These are phyloP conservation scores for Bufo bufo DNA, from an alignment of 2,113 vertebrate species.

Conservation along the genomic window DNA sequence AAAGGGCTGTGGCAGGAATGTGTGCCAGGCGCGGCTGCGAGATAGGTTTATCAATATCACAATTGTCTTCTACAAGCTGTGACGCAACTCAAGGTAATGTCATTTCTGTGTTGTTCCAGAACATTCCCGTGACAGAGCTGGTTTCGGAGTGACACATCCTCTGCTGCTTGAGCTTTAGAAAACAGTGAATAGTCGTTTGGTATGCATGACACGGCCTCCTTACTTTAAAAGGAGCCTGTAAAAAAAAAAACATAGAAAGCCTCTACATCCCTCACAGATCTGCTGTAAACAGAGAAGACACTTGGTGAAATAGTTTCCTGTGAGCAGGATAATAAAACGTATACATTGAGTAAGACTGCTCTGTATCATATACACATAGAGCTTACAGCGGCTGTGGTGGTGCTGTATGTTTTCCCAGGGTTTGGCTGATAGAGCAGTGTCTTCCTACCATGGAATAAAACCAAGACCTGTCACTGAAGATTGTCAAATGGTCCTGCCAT, in stretches of 20 bases:
- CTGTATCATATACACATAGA: background rate
- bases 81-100: background rate
- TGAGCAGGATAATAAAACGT: background rate
- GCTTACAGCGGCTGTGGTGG: background rate
- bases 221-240: background rate
- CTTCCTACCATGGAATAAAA: no score
- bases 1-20: background rate
- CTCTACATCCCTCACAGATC: background rate
- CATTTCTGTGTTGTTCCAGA: background rate
- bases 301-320: background rate
- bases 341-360: background rate
- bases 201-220: conserved; percentile 28
- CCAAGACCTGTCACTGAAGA: background rate
- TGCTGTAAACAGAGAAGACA: background rate
- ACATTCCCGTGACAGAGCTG: rapidly evolving
- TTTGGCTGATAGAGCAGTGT: background rate
- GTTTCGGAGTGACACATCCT: background rate
- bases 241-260: no score
- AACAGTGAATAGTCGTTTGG: conserved; percentile 21
- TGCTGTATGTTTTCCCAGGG: background rate
- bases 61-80: background rate
- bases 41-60: background rate
- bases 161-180: background rate
- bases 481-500: background rate
- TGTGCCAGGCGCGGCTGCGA: background rate